phyloP scores from a whole-genome alignment of 2,888 invertebrate genomes.

The Lithophane socia region DNA sequence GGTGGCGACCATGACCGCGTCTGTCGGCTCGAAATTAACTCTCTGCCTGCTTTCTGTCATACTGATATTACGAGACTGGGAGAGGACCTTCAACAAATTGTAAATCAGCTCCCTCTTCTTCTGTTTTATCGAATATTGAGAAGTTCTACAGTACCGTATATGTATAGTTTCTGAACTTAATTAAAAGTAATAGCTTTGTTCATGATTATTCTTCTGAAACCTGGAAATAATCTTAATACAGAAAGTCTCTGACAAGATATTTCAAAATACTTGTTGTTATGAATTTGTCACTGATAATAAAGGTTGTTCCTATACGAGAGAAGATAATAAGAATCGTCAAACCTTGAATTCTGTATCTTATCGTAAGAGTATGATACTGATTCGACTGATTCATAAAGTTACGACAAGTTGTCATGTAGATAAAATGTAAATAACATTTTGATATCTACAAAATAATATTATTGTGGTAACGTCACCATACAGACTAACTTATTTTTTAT shows the following conservation, averaged over 20 bases:
- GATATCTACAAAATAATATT: slow-evolving; percentile 31
- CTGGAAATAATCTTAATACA: background rate
- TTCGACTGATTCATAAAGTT: slow-evolving; percentile 49
- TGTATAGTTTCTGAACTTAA: slow-evolving; percentile 5
- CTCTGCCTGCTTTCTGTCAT: slow-evolving; percentile 58
- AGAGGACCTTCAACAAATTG: slow-evolving; percentile 51
- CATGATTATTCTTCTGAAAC: background rate
- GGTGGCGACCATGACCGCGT: slow-evolving; percentile 68
- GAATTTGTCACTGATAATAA: slow-evolving; percentile 11
- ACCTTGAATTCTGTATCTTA: slow-evolving; percentile 56
- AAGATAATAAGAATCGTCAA: slow-evolving; percentile 30
- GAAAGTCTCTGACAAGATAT: background rate
- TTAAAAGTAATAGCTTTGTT: slow-evolving; percentile 14
- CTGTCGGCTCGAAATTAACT: slow-evolving; percentile 67
- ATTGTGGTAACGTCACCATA: slow-evolving; percentile 22
- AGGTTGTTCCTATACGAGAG: slow-evolving; percentile 29
- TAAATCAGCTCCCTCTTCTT: slow-evolving; percentile 27
- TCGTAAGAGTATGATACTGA: slow-evolving; percentile 53
- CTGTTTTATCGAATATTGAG: slow-evolving; percentile 20
- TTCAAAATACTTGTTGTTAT: slow-evolving; percentile 12
- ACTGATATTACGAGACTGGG: slow-evolving; percentile 50
- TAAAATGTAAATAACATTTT: slow-evolving; percentile 44
- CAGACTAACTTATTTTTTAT: background rate
- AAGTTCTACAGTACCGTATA: slow-evolving; percentile 5
- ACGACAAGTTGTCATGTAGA: slow-evolving; percentile 45